A percentile compares a stretch with the other conserved stretches of the same genome.
phyloP scores from a whole-genome alignment of 2,888 invertebrate genomes.

The Gari tellinella region DNA sequence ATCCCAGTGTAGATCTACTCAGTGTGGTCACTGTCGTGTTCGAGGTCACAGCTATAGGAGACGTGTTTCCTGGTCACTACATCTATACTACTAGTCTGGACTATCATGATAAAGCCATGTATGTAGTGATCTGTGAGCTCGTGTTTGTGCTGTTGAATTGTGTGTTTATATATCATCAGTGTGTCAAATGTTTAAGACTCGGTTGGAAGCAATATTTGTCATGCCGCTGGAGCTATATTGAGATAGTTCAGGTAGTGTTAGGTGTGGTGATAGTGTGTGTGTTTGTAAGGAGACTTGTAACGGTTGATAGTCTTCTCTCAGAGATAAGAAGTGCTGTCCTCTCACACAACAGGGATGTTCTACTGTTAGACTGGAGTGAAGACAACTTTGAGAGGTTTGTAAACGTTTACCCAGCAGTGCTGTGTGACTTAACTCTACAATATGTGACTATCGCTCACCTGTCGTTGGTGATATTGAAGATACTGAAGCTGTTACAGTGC shows the following conservation, averaged over 20 bases:
- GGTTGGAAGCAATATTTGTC: slow-evolving; percentile 59
- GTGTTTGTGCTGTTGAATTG: slow-evolving; percentile 62
- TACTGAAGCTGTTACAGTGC: slow-evolving; percentile 64
- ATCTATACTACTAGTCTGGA: slow-evolving; percentile 65
- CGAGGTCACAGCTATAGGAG: slow-evolving; percentile 66
- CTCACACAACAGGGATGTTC: too few species aligned
- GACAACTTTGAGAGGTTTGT: slow-evolving; percentile 46
- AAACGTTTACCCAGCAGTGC: slow-evolving; percentile 66
- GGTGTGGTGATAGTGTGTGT: slow-evolving; percentile 61
- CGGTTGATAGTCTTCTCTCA: slow-evolving; percentile 43
- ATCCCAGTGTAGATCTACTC: slow-evolving; percentile 68
- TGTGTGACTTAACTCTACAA: slow-evolving; percentile 60
- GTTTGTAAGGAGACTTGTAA: slow-evolving; percentile 62
- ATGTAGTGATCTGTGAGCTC: slow-evolving; percentile 60
- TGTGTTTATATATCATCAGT: slow-evolving; percentile 58
- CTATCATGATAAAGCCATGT: slow-evolving; percentile 59
- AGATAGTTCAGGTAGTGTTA: slow-evolving; percentile 60
- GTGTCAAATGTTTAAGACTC: slow-evolving; percentile 45
- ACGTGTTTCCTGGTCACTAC: slow-evolving; percentile 57
- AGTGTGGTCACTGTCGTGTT: slow-evolving; percentile 66
- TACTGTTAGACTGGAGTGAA: too few species aligned
- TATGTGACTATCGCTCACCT: slow-evolving; percentile 65
- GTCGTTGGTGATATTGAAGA: slow-evolving; percentile 63
- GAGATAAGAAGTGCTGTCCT: too few species aligned
- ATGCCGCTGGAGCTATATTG: slow-evolving; percentile 65